Percentiles rank a stretch among this genome's conserved stretches.
phyloP scores from a whole-genome alignment of 2,888 invertebrate species.

The Nebria salina region DNA sequence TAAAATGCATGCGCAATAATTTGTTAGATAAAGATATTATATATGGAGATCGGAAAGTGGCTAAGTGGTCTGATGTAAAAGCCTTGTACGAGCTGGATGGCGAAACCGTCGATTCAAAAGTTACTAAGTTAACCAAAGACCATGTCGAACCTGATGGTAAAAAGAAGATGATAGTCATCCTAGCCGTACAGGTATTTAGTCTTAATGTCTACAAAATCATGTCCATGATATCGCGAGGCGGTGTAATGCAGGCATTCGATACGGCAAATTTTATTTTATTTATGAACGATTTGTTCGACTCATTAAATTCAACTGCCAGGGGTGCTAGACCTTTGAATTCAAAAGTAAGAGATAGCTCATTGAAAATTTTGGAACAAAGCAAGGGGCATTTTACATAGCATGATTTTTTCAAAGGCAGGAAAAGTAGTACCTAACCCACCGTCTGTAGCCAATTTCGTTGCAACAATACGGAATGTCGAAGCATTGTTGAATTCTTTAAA shows the following conservation, averaged over 20 bases:
- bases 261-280: slow-evolving; percentile 18
- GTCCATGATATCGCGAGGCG: not conserved
- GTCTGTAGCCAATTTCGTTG: not conserved
- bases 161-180: not conserved
- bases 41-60: not conserved
- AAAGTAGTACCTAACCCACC: slow-evolving; percentile 12
- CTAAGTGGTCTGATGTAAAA: slow-evolving; percentile 4
- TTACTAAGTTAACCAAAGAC: slow-evolving; percentile 20
- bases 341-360: not conserved
- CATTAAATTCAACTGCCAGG: not conserved
- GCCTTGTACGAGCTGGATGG: slow-evolving; percentile 10
- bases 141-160: slow-evolving; percentile 8
- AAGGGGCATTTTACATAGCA: slow-evolving; percentile 3
- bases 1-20: no score
- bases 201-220: no score
- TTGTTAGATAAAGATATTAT: no score
- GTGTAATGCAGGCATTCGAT: not conserved
- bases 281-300: slow-evolving; percentile 22
- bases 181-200: no score
- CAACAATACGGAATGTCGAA: no score
- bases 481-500: no score
- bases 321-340: not conserved
- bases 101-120: not conserved
- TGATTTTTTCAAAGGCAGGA: slow-evolving; percentile 13
- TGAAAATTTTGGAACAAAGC: slow-evolving; percentile 8